Evolutionary conservation across 2,888 invertebrate genomes (phyloP).

Genomic region (Nephrocerus scutellatus): DNA sequence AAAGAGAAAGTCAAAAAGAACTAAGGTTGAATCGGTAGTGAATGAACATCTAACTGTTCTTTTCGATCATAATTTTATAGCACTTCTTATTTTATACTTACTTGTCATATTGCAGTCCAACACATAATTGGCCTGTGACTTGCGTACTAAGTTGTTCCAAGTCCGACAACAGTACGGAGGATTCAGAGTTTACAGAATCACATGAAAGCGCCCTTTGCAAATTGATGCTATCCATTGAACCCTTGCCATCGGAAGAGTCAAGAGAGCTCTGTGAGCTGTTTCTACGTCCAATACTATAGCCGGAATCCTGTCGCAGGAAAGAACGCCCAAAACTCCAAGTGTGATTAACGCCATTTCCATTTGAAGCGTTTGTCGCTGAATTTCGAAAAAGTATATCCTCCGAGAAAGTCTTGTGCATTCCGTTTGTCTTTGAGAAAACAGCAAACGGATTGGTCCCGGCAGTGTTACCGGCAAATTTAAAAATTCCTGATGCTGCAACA

Average conservation of each 20-base stretch:
- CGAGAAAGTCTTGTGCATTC: slow-evolving; percentile 47
- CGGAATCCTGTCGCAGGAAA: slow-evolving; percentile 39
- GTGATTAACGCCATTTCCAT: slow-evolving; percentile 22
- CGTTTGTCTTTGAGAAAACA: no score
- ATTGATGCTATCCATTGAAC: slow-evolving; percentile 39
- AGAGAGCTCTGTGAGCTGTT: slow-evolving; percentile 43
- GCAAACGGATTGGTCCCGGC: no score
- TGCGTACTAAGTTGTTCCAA: slow-evolving; percentile 63
- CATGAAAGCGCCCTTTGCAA: slow-evolving; percentile 62
- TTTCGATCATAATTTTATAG: no score
- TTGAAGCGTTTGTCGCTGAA: slow-evolving; percentile 42
- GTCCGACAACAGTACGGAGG: slow-evolving; percentile 64
- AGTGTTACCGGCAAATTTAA: slow-evolving; percentile 29
- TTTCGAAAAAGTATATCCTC: slow-evolving; percentile 45
- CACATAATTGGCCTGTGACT: slow-evolving; percentile 66
- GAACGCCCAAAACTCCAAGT: slow-evolving; percentile 42
- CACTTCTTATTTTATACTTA: slow-evolving; percentile 43
- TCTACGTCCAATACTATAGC: slow-evolving; percentile 36
- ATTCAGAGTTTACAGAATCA: slow-evolving; percentile 74
- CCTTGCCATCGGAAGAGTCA: slow-evolving; percentile 30
- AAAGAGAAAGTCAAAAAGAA: no score
- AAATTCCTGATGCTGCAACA: slow-evolving; percentile 14
- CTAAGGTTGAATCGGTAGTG: no score
- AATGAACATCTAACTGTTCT: no score
- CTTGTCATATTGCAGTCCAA: slow-evolving; percentile 72